Conservation (phyloP, 92 coral and sea anemone genomes). For the Metridium senile region DNA sequence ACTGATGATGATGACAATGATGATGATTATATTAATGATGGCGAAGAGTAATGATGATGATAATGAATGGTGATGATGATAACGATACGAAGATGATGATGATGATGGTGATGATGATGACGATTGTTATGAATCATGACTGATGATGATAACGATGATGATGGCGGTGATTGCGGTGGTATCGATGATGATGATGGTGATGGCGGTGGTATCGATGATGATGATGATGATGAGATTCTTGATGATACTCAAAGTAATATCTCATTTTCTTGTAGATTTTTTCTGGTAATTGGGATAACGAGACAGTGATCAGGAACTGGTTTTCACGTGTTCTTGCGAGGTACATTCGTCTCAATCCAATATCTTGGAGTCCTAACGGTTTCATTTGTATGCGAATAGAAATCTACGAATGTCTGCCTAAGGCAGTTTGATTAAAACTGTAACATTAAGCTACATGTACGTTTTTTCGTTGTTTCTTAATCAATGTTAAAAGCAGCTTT, state of each 20-base stretch:
- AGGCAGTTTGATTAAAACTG: too few relatives aligned
- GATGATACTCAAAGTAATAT: neutral
- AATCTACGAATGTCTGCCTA: conserved; percentile 88
- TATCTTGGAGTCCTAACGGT: conserved; percentile 61
- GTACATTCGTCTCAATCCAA: conserved; percentile 82
- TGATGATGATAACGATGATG: neutral
- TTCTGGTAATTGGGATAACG: conserved; percentile 89
- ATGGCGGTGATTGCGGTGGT: neutral
- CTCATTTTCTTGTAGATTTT: conserved; percentile 64
- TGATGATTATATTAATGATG: too few relatives aligned
- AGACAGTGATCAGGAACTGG: conserved; percentile 62
- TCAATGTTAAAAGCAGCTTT: too few relatives aligned
- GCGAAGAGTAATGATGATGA: too few relatives aligned
- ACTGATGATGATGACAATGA: too few relatives aligned
- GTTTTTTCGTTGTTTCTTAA: too few relatives aligned
- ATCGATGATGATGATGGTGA: neutral
- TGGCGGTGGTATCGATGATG: neutral
- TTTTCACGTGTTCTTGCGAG: conserved; percentile 73
- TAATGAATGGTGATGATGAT: too few relatives aligned
- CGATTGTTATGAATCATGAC: too few relatives aligned
- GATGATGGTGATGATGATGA: too few relatives aligned
- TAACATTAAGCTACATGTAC: too few relatives aligned
- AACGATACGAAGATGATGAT: too few relatives aligned
- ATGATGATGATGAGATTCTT: neutral
- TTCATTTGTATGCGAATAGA: conserved; percentile 86